These are phyloP conservation scores for Dicroscelio sp. DNA, from an alignment of 2,888 invertebrate genomes.

Conservation along the genomic window DNA sequence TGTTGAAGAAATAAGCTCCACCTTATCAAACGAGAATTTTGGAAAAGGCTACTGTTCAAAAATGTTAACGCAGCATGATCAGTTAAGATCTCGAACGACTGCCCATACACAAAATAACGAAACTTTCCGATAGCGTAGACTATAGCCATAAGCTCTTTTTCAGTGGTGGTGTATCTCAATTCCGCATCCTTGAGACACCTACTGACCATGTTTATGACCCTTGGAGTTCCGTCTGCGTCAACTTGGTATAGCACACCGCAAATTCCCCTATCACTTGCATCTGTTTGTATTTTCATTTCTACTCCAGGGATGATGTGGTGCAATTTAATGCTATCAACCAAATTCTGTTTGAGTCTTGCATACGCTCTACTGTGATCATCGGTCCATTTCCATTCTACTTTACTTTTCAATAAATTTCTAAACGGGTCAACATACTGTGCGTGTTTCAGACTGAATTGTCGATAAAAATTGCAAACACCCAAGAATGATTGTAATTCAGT, in stretches of 20 bases:
- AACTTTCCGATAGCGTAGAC: constrained; percentile 18
- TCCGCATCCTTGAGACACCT: constrained; percentile 25
- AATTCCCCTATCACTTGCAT: constrained; percentile 65
- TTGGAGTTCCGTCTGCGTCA: neutral
- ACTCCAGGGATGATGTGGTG: constrained; percentile 40
- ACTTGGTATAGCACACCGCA: constrained; percentile 40
- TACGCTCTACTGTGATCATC: constrained; percentile 51
- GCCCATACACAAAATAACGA: constrained; percentile 11
- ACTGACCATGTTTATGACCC: constrained; percentile 34
- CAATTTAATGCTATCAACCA: constrained; percentile 61
- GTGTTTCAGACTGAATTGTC: constrained; percentile 14
- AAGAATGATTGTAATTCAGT: constrained; percentile 39
- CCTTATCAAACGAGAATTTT: constrained; percentile 20
- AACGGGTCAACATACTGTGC: constrained; percentile 21
- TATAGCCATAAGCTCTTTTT: constrained; percentile 42
- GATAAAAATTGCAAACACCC: constrained; percentile 78
- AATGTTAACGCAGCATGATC: constrained; percentile 25
- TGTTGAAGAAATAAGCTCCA: constrained; percentile 17
- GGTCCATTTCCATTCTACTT: constrained; percentile 9
- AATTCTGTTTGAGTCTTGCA: constrained; percentile 54
- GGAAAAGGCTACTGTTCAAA: neutral
- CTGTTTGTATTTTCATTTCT: constrained; percentile 54
- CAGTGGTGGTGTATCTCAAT: constrained; percentile 38
- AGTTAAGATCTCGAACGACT: constrained; percentile 9
- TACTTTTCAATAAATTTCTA: neutral